Evolutionary conservation across 2,113 vertebrate genomes (phyloP).

Genomic region (Carassius carassius): DNA sequence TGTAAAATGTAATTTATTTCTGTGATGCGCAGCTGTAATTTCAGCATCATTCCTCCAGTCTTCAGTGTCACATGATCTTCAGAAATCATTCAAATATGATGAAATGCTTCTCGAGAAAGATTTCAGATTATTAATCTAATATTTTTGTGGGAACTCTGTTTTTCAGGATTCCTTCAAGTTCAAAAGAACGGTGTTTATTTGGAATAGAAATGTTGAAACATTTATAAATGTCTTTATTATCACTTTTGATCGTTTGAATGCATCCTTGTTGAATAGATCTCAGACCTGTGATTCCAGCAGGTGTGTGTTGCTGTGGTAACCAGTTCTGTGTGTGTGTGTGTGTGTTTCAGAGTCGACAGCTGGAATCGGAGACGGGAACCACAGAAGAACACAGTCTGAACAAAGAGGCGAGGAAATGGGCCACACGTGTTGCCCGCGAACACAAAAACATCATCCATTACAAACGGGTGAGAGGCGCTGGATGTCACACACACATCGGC

Average conservation of each 20-base stretch:
- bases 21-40: too few relatives aligned
- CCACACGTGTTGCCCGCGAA: conserved; percentile 90
- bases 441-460: conserved; percentile 95
- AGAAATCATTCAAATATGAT: too few relatives aligned
- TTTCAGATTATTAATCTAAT: too few relatives aligned
- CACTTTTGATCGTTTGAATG: too few relatives aligned
- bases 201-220: too few relatives aligned
- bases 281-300: not conserved
- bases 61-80: too few relatives aligned
- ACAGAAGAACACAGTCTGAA: conserved; percentile 98
- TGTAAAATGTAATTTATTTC: too few relatives aligned
- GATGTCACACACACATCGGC: not conserved
- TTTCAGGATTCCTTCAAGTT: too few relatives aligned
- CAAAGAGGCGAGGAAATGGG: conserved; percentile 98
- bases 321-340: conserved; percentile 14
- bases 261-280: not conserved
- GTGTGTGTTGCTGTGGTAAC: conserved; percentile 6
- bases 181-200: too few relatives aligned
- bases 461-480: conserved; percentile 79
- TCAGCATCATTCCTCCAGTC: too few relatives aligned
- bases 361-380: conserved; percentile 93
- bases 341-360: conserved; percentile 84
- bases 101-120: too few relatives aligned
- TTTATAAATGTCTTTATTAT: not conserved
- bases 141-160: too few relatives aligned